Evolutionary conservation across 1,140 invertebrate species (phyloP).

Genomic region (Magallana ariakensis): DNA sequence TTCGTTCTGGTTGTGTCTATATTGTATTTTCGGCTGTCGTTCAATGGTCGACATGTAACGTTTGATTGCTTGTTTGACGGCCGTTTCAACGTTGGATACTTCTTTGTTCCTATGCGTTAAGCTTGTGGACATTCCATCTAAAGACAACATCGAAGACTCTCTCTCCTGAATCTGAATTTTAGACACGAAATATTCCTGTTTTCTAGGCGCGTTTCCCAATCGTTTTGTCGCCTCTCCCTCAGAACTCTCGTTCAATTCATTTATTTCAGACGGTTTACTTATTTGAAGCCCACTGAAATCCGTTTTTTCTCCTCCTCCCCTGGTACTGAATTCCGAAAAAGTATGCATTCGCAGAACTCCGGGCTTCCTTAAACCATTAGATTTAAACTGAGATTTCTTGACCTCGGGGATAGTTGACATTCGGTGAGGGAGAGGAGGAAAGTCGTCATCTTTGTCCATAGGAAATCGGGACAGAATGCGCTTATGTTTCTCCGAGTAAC

Average conservation of each 20-base stretch:
- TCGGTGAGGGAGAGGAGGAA: slow-evolving; percentile 7
- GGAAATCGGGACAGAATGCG: neutral
- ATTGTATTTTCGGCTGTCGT: neutral
- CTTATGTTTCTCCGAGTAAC: slow-evolving; percentile 7
- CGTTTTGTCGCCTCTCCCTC: neutral
- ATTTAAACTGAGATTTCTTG: neutral
- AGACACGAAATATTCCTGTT: neutral
- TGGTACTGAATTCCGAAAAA: slow-evolving; percentile 27
- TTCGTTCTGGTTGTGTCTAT: slow-evolving; percentile 9
- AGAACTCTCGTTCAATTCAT: neutral
- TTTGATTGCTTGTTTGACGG: slow-evolving; percentile 42
- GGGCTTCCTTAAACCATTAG: neutral
- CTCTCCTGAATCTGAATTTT: slow-evolving; percentile 32
- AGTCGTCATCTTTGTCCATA: neutral
- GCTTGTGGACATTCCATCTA: slow-evolving; percentile 24
- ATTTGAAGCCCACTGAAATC: neutral
- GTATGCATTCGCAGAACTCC: slow-evolving; percentile 27
- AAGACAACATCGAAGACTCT: neutral
- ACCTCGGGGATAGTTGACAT: neutral
- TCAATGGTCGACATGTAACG: slow-evolving; percentile 7
- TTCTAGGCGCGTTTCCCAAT: neutral
- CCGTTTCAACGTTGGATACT: neutral
- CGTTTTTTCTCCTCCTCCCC: neutral
- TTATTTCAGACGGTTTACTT: neutral
- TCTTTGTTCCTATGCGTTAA: neutral